phyloP scores from a whole-genome alignment of 2,888 invertebrate genomes.

The Napeogenes sylphis region DNA sequence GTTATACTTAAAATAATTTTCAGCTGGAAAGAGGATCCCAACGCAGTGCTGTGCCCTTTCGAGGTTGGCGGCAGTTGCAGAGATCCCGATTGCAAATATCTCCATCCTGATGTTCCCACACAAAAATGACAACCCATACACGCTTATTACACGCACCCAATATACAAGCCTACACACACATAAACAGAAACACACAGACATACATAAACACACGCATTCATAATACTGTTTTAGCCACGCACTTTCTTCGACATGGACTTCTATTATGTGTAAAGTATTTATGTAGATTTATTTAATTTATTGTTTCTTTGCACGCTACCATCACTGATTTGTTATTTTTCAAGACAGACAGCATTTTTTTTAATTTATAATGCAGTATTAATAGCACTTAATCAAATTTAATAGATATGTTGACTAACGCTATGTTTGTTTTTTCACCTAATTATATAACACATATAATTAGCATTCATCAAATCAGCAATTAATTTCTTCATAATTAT shows the following conservation, averaged over 20 bases:
- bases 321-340: slow-evolving; percentile 9
- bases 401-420: too few relatives aligned
- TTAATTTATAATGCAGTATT: slow-evolving; percentile 14
- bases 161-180: slow-evolving; percentile 43
- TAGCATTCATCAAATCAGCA: too few relatives aligned
- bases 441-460: too few relatives aligned
- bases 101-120: slow-evolving; percentile 56
- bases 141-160: slow-evolving; percentile 29
- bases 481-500: too few relatives aligned
- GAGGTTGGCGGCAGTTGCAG: slow-evolving; percentile 73
- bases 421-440: too few relatives aligned
- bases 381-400: too few relatives aligned
- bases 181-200: slow-evolving; percentile 45
- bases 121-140: slow-evolving; percentile 47
- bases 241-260: slow-evolving; percentile 46
- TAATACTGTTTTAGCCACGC: background rate
- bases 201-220: slow-evolving; percentile 2
- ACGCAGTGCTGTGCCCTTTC: slow-evolving; percentile 72
- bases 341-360: slow-evolving; percentile 18
- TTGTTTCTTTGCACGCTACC: slow-evolving; percentile 27
- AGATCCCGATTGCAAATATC: slow-evolving; percentile 71
- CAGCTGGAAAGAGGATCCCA: slow-evolving; percentile 72
- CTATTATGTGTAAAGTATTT: slow-evolving; percentile 71
- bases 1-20: slow-evolving; percentile 43
- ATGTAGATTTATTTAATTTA: slow-evolving; percentile 35